These are phyloP conservation scores for Hyposoter dolosus DNA, from an alignment of 2,888 invertebrate species.

Conservation along the genomic window DNA sequence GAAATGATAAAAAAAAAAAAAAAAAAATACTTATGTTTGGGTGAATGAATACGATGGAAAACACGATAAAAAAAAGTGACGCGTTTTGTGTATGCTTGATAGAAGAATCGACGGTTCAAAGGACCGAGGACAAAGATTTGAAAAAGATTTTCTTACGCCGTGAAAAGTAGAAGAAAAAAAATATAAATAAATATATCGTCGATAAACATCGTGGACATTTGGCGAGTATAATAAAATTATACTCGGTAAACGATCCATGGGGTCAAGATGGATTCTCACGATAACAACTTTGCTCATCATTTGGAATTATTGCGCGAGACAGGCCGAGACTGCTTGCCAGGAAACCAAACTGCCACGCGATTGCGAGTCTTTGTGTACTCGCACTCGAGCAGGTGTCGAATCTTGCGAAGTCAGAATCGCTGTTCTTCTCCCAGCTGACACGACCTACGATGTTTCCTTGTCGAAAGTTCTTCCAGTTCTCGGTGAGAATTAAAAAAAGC, in stretches of 20 bases:
- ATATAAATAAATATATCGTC: neutral
- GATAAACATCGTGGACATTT: constrained; percentile 2
- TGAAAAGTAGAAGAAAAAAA: neutral
- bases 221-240: constrained; percentile 15
- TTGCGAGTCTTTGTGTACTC: constrained; percentile 86
- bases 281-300: constrained; percentile 45
- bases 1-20: neutral
- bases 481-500: constrained; percentile 72
- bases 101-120: neutral
- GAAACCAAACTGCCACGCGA: constrained; percentile 78
- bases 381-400: constrained; percentile 77
- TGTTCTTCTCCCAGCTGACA: constrained; percentile 88
- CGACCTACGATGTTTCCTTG: constrained; percentile 87
- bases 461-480: constrained; percentile 88
- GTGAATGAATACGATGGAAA: neutral
- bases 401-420: constrained; percentile 88
- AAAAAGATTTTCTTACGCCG: neutral
- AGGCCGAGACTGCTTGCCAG: constrained; percentile 74
- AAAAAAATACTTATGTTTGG: neutral
- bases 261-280: constrained; percentile 57
- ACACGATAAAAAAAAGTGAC: neutral
- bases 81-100: neutral
- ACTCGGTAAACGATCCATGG: constrained; percentile 48
- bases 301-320: neutral
- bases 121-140: neutral